These are phyloP conservation scores for Lutjanus campechanus DNA, from an alignment of 2,797 vertebrate genomes.

Conservation along the genomic window DNA sequence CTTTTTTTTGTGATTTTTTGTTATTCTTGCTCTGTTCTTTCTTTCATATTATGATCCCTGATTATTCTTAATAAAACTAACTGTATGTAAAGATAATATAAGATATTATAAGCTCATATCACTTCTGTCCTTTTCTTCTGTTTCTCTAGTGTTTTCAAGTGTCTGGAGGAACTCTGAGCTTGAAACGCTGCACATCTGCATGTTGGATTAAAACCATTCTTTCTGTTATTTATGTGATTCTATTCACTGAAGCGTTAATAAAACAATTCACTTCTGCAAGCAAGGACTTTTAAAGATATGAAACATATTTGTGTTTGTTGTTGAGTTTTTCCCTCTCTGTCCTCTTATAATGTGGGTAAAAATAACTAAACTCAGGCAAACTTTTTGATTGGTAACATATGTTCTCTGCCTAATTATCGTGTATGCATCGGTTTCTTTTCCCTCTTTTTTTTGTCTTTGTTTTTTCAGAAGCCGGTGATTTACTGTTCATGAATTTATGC, in stretches of 20 bases:
- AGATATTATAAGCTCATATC: background rate
- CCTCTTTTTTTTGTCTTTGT: slow-evolving; percentile 50
- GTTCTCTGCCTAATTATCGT: slow-evolving; percentile 83
- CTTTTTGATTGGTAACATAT: slow-evolving; percentile 80
- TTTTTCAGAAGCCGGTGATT: slow-evolving; percentile 79
- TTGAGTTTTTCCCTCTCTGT: slow-evolving; percentile 29
- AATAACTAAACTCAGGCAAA: slow-evolving; percentile 73
- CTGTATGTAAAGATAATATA: background rate
- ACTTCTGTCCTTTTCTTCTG: background rate
- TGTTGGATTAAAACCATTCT: slow-evolving; percentile 7
- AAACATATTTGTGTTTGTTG: slow-evolving; percentile 44
- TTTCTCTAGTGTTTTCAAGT: background rate
- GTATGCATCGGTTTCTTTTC: slow-evolving; percentile 77
- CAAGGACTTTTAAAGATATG: slow-evolving; percentile 13
- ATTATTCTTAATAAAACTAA: slow-evolving; percentile 28
- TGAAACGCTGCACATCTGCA: slow-evolving; percentile 27
- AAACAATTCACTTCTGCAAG: slow-evolving; percentile 14
- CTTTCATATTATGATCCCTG: background rate
- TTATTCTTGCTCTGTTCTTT: slow-evolving; percentile 9
- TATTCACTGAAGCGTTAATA: slow-evolving; percentile 14
- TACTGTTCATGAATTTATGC: slow-evolving; percentile 88
- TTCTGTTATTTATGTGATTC: slow-evolving; percentile 19
- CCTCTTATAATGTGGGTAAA: slow-evolving; percentile 54
- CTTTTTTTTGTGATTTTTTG: background rate
- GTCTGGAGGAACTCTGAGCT: background rate